phyloP scores from a whole-genome alignment of 1,140 invertebrate species.

The Aradophagus sp. region DNA sequence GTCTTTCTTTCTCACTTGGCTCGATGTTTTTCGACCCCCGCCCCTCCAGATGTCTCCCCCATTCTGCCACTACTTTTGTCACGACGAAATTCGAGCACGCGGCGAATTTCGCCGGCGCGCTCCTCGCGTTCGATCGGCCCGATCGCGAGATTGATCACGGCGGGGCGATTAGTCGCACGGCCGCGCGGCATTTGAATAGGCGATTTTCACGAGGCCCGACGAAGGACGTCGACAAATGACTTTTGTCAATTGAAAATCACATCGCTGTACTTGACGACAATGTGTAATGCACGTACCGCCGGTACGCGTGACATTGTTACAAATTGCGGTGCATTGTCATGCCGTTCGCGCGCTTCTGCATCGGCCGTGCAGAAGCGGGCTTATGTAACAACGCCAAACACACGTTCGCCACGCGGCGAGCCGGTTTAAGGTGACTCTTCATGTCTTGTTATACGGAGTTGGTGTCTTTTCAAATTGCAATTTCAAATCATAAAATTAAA shows the following conservation, averaged over 20 bases:
- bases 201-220: constrained; percentile 40
- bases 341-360: constrained; percentile 46
- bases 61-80: too few species aligned
- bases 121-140: too few species aligned
- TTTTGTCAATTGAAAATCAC: constrained; percentile 58
- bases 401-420: background rate
- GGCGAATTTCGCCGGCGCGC: too few species aligned
- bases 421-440: too few species aligned
- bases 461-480: too few species aligned
- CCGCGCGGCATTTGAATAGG: constrained; percentile 35
- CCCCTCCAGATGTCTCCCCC: too few species aligned
- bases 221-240: constrained; percentile 55
- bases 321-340: constrained; percentile 57
- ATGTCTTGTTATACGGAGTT: too few species aligned
- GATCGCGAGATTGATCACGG: constrained; percentile 36
- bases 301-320: constrained; percentile 57
- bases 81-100: too few species aligned
- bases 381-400: constrained; percentile 50
- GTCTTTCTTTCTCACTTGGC: background rate
- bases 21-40: background rate
- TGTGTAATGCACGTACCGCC: constrained; percentile 44
- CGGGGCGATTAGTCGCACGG: background rate
- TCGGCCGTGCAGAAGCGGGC: constrained; percentile 18
- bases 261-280: constrained; percentile 47
- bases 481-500: too few species aligned